Base-by-base conservation (phyloP, 2,888 invertebrate species). In the Spisula solida region DNA sequence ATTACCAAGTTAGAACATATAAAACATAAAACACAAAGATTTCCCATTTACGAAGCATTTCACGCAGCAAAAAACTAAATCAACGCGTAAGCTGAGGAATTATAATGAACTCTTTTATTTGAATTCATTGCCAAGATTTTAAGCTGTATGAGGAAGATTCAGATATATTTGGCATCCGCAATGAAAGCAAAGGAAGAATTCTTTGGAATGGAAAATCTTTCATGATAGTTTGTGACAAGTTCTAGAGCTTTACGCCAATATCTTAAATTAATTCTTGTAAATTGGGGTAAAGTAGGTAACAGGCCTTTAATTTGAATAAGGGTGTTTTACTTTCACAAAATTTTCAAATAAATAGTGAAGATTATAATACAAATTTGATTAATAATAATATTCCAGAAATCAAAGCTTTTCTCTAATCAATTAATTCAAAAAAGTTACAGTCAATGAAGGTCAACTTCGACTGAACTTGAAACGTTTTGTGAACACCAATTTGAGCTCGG, bases 151-250 rank as follows among this genome's bases (percentile, higher is more conserved):
- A 31, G 31, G 34, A 31, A 60, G 14, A 16, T 5, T 31, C 12
- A 1, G 14, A 12, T 31, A 29, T 31, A 34, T 75, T 75, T 75
- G 75, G 75, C 75, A 75, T 18, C 75, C 16, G 34, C 12, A 16
- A n/a, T n/a, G n/a, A 8, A 75, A 75, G 75, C 75, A 31, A 34
- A 20, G 18, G 31, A 31, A 75, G 75, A 34, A 75, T 66, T 75
- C 75, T 75, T 75, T 18, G 18, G 75, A 75, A 75, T 75, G 75
- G 75, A 75, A 75, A 75, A 75, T 75, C 75, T 75, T 75, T 75
- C 34, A 75, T 75, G 75, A 75, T 75, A 34, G 29, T 31, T 75
- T 18, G 75, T 34, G 75, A 75, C 75, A 75, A 16, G 16, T 34
- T 75, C 18, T 75, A 34, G 18, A 31, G 16, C 75, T 75, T 34